Conservation (phyloP, 2,797 vertebrate genomes). For the Rhinoraja longicauda region DNA sequence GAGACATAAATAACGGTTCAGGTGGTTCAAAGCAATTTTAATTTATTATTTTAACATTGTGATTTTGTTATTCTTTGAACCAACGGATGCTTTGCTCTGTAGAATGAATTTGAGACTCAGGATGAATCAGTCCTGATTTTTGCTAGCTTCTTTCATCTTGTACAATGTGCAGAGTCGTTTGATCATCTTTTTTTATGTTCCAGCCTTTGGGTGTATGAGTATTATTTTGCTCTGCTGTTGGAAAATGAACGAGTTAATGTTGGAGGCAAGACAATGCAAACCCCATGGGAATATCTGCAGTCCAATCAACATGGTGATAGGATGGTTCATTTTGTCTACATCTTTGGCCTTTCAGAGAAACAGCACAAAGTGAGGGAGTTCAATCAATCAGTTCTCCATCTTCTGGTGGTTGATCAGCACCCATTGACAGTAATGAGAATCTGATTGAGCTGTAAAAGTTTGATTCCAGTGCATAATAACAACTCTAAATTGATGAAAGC, state of each 20-base stretch:
- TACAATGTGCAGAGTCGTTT: not conserved
- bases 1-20: not conserved
- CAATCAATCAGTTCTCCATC: conserved; percentile 16
- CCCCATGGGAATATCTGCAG: not conserved
- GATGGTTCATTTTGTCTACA: not conserved
- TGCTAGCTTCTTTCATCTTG: conserved; percentile 32
- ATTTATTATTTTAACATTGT: conserved; percentile 9
- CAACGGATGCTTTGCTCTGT: conserved; percentile 6
- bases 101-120: conserved; percentile 3
- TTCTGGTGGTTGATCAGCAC: not conserved
- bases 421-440: too few species aligned
- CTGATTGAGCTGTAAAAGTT: conserved; percentile 31
- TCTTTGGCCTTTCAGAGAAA: not conserved
- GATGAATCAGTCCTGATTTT: conserved; percentile 15
- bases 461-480: conserved; percentile 17
- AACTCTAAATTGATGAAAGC: conserved; percentile 25
- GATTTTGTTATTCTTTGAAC: conserved; percentile 20
- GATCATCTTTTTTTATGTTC: not conserved
- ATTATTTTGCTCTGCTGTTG: not conserved
- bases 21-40: not conserved
- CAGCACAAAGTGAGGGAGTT: not conserved
- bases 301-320: conserved; percentile 12
- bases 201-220: not conserved
- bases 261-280: not conserved
- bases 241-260: not conserved